These are phyloP conservation scores for Rallus limicola DNA, from an alignment of 2,113 vertebrate genomes.

Conservation along the genomic window DNA sequence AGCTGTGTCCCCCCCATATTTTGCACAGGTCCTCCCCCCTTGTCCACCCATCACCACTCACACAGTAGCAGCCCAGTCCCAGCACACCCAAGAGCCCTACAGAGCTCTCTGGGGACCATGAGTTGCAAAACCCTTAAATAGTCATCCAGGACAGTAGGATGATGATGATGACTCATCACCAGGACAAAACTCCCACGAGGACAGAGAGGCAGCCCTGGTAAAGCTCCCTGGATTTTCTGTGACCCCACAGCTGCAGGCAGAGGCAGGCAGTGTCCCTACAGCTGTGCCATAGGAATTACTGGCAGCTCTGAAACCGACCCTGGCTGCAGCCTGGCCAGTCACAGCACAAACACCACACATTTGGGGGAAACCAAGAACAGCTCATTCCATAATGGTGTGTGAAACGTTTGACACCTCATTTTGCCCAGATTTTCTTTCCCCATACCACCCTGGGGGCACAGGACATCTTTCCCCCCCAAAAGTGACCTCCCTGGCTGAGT, in stretches of 20 bases:
- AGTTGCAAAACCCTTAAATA: no score
- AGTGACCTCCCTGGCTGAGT: no score
- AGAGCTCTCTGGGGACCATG: no score
- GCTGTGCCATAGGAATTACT: no score
- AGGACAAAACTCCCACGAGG: not conserved
- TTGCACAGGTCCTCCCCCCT: not conserved
- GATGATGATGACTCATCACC: no score
- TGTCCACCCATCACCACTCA: accelerated
- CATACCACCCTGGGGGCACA: accelerated
- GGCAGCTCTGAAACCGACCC: not conserved
- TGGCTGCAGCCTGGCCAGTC: accelerated
- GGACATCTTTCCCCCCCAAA: no score
- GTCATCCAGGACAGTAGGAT: no score
- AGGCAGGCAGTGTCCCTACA: not conserved
- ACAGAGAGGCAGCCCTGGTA: not conserved
- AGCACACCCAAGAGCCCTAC: no score
- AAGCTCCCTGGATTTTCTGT: not conserved
- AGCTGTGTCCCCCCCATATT: accelerated
- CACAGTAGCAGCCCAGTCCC: no score
- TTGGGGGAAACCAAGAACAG: not conserved
- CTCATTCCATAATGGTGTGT: accelerated
- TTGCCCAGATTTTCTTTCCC: not conserved
- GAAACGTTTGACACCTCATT: not conserved
- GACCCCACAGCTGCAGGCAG: not conserved
- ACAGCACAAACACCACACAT: accelerated